Conservation (phyloP, 2,797 vertebrate genomes). For the Lemur catta region DNA sequence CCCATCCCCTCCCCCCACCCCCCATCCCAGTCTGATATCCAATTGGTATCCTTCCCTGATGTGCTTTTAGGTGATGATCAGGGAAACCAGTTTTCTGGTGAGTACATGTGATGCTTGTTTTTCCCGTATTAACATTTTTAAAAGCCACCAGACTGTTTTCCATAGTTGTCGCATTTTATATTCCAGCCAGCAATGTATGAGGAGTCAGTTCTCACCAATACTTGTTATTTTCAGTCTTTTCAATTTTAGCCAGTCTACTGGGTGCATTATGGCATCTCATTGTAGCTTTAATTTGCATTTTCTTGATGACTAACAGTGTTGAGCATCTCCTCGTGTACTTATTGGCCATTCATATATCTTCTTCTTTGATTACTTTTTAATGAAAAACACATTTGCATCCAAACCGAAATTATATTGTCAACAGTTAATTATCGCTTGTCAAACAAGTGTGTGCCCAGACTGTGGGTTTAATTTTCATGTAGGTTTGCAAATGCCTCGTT, state of each 20-base stretch:
- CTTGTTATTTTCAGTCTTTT: slow-evolving; percentile 66
- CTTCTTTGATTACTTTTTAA: slow-evolving; percentile 79
- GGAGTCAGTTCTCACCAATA: slow-evolving; percentile 10
- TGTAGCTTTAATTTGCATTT: slow-evolving; percentile 53
- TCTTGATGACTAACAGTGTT: slow-evolving; percentile 51
- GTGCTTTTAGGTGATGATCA: no score
- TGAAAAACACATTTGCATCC: slow-evolving; percentile 77
- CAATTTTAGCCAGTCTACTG: slow-evolving; percentile 20
- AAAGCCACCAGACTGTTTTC: background rate
- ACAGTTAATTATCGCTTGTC: slow-evolving; percentile 86
- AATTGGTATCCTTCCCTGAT: no score
- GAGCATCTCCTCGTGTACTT: slow-evolving; percentile 42
- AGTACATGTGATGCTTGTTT: no score
- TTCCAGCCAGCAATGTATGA: background rate
- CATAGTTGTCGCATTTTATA: rapidly evolving
- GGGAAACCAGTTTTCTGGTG: no score
- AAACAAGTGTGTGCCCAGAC: slow-evolving; percentile 62
- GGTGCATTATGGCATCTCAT: background rate
- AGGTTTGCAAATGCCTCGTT: slow-evolving; percentile 50
- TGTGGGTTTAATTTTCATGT: slow-evolving; percentile 69
- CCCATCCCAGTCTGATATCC: no score
- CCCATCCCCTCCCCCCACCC: no score
- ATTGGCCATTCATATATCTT: slow-evolving; percentile 64
- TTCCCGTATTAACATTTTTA: no score
- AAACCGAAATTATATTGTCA: slow-evolving; percentile 80